phyloP scores from a whole-genome alignment of 2,888 invertebrate species.

The Anoplius nigerrimus region DNA sequence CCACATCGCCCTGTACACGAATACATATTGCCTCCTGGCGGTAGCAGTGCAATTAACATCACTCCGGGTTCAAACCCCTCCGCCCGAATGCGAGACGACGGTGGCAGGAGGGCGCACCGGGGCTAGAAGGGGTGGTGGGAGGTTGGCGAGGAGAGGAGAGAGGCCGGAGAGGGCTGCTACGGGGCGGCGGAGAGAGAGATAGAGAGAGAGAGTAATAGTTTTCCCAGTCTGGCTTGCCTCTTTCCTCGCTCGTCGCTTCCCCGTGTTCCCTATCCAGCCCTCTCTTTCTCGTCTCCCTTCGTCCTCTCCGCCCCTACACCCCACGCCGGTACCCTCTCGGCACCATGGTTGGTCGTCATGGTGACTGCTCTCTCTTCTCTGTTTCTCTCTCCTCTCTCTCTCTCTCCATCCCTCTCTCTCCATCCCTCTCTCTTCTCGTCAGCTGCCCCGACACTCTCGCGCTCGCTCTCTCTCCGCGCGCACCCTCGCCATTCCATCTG shows the following conservation, averaged over 20 bases:
- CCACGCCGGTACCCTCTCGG: slow-evolving; percentile 30
- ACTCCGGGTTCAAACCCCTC: slow-evolving; percentile 58
- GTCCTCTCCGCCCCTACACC: slow-evolving; percentile 6
- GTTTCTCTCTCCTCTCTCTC: slow-evolving; percentile 18
- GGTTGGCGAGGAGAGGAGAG: slow-evolving; percentile 16
- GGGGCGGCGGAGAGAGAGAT: slow-evolving; percentile 10
- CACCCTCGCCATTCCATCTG: slow-evolving; percentile 37
- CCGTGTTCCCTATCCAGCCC: slow-evolving; percentile 33
- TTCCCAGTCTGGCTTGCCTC: slow-evolving; percentile 39
- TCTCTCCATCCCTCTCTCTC: slow-evolving; percentile 24
- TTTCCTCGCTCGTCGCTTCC: slow-evolving; percentile 18
- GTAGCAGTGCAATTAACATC: slow-evolving; percentile 64
- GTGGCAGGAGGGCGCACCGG: slow-evolving; percentile 28
- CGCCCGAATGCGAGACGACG: slow-evolving; percentile 27
- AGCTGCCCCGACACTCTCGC: slow-evolving; percentile 10
- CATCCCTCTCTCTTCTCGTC: slow-evolving; percentile 39
- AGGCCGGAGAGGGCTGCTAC: neutral
- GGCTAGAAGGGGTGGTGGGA: slow-evolving; percentile 24
- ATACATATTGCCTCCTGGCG: slow-evolving; percentile 60
- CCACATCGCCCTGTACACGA: slow-evolving; percentile 50
- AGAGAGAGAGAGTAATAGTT: slow-evolving; percentile 55
- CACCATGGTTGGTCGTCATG: slow-evolving; percentile 6
- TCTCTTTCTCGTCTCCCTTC: slow-evolving; percentile 34
- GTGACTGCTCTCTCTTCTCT: slow-evolving; percentile 15
- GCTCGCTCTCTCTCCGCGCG: neutral